Conservation (phyloP, 2,888 invertebrate species). For the Gandaritis pyraliata region DNA sequence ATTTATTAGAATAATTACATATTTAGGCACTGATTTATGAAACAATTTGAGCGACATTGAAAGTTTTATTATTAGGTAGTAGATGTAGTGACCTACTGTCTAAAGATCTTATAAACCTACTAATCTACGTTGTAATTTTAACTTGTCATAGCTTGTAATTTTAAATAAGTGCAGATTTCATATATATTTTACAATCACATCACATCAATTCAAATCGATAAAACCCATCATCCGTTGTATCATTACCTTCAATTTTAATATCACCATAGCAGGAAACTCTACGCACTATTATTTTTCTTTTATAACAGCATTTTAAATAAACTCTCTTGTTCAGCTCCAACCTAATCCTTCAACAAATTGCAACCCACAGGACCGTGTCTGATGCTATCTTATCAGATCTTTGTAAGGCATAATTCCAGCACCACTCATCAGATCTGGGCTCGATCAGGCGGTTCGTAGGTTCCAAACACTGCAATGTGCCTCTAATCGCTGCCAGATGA, state of each 20-base stretch:
- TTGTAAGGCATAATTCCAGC: slow-evolving; percentile 14
- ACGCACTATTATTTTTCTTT: too few relatives aligned
- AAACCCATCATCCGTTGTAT: too few relatives aligned
- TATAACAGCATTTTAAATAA: too few relatives aligned
- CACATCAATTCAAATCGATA: too few relatives aligned
- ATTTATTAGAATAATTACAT: slow-evolving; percentile 4
- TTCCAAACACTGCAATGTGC: slow-evolving; percentile 20
- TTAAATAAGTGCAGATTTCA: too few relatives aligned
- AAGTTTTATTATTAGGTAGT: not conserved
- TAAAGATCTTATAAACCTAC: too few relatives aligned
- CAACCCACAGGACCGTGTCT: slow-evolving; percentile 5
- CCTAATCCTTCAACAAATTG: slow-evolving; percentile 16
- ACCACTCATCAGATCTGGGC: slow-evolving; percentile 20
- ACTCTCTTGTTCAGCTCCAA: not conserved
- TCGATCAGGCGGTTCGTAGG: slow-evolving; percentile 10
- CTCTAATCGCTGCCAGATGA: slow-evolving; percentile 12
- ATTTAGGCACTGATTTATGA: not conserved
- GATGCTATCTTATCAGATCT: slow-evolving; percentile 14
- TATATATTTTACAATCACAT: too few relatives aligned
- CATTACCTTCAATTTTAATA: too few relatives aligned
- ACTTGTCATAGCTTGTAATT: too few relatives aligned
- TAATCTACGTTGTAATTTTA: too few relatives aligned
- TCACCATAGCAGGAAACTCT: too few relatives aligned
- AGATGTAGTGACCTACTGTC: too few relatives aligned
- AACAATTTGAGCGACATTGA: slow-evolving; percentile 3